Percentiles rank a stretch among this genome's conserved stretches.
Evolutionary conservation across 1,140 invertebrate genomes (phyloP).

Genomic region (Bombus ignitus): DNA sequence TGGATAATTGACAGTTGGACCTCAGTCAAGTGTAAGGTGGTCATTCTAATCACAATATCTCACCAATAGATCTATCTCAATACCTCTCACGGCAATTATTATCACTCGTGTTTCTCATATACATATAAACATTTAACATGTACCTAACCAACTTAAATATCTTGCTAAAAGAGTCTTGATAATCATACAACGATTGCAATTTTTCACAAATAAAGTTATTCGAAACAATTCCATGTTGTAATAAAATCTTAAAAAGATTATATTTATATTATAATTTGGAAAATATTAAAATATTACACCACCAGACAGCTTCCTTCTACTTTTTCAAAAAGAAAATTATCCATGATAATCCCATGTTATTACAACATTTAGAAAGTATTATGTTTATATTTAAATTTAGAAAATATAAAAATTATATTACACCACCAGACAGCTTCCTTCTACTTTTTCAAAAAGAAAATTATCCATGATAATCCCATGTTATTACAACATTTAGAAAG

Average conservation of each 20-base stretch:
- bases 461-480: no score
- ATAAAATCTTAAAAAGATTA: background rate
- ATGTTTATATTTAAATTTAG: no score
- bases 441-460: no score
- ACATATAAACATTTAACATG: background rate
- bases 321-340: no score
- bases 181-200: background rate
- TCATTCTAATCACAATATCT: background rate
- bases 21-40: slow-evolving; percentile 9
- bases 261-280: background rate
- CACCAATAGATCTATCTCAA: background rate
- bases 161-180: background rate
- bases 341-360: no score
- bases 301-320: no score
- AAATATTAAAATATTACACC: background rate
- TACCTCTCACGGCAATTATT: background rate
- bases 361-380: no score
- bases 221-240: background rate
- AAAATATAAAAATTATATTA: no score
- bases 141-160: background rate
- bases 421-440: no score
- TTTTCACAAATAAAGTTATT: background rate
- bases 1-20: slow-evolving; percentile 37
- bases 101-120: background rate
- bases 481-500: no score